A percentile compares a stretch with the other conserved stretches of the same genome.
Conservation (phyloP, 2,113 vertebrate species). For the Symphodus melops region DNA sequence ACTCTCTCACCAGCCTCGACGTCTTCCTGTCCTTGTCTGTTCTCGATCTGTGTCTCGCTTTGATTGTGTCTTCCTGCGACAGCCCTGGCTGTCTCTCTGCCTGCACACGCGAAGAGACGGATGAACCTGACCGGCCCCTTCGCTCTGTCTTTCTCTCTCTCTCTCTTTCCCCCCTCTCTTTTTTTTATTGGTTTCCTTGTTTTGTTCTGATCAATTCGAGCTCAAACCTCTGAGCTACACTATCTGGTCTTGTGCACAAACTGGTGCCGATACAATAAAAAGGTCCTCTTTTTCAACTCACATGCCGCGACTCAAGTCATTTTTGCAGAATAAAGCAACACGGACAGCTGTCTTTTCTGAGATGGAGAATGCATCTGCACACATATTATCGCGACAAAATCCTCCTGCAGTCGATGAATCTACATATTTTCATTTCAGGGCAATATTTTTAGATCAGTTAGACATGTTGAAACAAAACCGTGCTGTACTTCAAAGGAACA, state of each 20-base stretch:
- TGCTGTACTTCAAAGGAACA: neutral
- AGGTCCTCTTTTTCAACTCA: conserved; percentile 1
- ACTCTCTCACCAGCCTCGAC: conserved; percentile 55
- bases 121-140: conserved; percentile 43
- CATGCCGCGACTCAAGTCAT: neutral
- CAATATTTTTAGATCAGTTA: conserved; percentile 8
- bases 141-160: conserved; percentile 13
- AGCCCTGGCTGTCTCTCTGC: conserved; percentile 49
- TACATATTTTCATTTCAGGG: neutral
- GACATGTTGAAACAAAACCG: neutral
- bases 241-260: conserved; percentile 23
- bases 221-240: conserved; percentile 31
- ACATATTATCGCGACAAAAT: conserved; percentile 4
- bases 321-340: neutral
- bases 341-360: conserved; percentile 11
- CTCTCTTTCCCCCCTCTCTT: neutral
- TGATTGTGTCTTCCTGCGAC: conserved; percentile 52
- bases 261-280: neutral
- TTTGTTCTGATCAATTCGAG: conserved; percentile 54
- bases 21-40: conserved; percentile 70
- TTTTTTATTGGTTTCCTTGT: conserved; percentile 48
- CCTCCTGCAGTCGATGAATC: neutral
- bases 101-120: conserved; percentile 56
- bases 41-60: conserved; percentile 47
- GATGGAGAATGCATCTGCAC: neutral